phyloP scores from a whole-genome alignment of 2,113 vertebrate genomes.

The Dasyornis broadbenti region DNA sequence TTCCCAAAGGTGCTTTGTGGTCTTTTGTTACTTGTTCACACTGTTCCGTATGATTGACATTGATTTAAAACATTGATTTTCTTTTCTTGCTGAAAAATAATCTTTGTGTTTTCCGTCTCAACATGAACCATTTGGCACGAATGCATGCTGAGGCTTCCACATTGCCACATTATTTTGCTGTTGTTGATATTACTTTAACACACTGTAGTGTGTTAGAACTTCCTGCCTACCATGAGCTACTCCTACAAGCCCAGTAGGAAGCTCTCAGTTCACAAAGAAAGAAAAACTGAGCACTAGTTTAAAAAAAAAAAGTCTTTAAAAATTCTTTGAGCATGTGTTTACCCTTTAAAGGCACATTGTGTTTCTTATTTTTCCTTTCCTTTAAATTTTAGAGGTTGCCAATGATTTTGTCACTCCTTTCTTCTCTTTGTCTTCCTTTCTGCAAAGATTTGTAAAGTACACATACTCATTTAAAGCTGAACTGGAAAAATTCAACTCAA shows the following conservation, averaged over 20 bases:
- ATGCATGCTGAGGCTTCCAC: conserved; percentile 9
- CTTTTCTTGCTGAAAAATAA: conserved; percentile 43
- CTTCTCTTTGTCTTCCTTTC: background rate
- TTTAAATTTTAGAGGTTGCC: background rate
- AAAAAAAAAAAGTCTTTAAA: background rate
- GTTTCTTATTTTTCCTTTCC: background rate
- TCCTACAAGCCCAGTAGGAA: conserved; percentile 39
- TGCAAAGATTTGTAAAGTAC: background rate
- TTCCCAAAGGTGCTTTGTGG: background rate
- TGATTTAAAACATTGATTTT: conserved; percentile 47
- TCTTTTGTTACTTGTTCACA: conserved; percentile 4
- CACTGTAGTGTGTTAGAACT: conserved; percentile 5
- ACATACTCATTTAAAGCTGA: background rate
- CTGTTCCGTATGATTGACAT: background rate
- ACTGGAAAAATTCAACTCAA: background rate
- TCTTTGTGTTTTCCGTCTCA: conserved; percentile 38
- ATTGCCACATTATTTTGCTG: conserved; percentile 19
- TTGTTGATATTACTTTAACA: conserved; percentile 40
- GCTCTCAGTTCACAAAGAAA: conserved; percentile 36
- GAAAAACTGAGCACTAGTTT: background rate
- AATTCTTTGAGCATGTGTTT: background rate
- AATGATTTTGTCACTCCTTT: background rate
- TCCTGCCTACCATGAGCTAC: conserved; percentile 32
- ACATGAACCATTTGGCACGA: conserved; percentile 1
- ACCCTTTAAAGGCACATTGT: background rate